Conservation (phyloP, 2,113 vertebrate genomes). For the Lycaon pictus region DNA sequence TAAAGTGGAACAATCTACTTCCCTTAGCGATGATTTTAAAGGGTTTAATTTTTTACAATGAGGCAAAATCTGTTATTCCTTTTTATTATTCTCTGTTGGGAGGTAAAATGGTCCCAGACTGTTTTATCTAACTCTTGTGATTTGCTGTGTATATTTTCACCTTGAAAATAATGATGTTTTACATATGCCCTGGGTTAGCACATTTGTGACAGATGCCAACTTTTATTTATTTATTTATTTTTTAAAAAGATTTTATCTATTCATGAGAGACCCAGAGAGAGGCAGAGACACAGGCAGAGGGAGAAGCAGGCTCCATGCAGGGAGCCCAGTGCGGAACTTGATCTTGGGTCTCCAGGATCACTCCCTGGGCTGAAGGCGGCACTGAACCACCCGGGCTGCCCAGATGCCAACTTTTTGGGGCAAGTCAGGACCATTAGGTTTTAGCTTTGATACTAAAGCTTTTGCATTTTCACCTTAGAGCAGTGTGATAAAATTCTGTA, state of each 20-base stretch:
- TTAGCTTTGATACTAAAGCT: slow-evolving; percentile 32
- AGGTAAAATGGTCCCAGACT: not conserved
- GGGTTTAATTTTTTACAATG: not conserved
- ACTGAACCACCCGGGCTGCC: not conserved
- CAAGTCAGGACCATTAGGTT: not conserved
- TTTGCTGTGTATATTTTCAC: slow-evolving; percentile 39
- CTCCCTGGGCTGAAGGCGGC: no score
- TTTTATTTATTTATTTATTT: not conserved
- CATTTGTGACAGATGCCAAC: not conserved
- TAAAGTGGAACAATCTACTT: not conserved
- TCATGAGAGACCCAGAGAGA: no score
- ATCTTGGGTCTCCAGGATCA: no score
- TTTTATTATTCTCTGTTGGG: not conserved
- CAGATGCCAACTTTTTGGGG: not conserved
- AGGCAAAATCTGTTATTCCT: not conserved
- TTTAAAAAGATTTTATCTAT: no score
- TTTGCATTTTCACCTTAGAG: slow-evolving; percentile 48
- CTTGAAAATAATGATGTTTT: not conserved
- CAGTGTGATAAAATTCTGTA: slow-evolving; percentile 28
- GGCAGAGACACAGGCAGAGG: no score
- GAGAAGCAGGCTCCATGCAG: no score
- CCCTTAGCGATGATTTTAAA: slow-evolving; percentile 45
- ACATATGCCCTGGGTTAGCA: not conserved
- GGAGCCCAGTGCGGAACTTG: no score
- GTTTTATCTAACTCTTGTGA: not conserved